phyloP scores from a whole-genome alignment of 2,113 vertebrate species.

The Redunca redunca region DNA sequence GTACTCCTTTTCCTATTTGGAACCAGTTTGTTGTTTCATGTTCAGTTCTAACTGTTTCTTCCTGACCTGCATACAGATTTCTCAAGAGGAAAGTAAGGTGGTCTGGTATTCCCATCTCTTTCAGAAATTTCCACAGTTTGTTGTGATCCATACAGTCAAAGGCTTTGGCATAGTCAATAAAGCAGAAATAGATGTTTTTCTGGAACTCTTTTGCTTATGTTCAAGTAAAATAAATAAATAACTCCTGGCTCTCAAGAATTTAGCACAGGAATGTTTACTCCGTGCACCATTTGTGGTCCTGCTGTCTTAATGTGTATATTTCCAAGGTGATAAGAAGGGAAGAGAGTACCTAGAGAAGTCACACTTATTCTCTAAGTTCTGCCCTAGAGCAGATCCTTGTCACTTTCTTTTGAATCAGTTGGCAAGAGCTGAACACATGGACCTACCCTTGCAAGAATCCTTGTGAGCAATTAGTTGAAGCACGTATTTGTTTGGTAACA shows the following conservation, averaged over 20 bases:
- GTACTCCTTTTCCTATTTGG: background rate
- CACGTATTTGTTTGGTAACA: background rate
- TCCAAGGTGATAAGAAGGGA: background rate
- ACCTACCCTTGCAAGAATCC: background rate
- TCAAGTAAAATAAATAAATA: background rate
- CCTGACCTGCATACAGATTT: background rate
- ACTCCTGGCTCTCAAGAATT: background rate
- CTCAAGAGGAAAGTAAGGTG: background rate
- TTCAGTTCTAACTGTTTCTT: background rate
- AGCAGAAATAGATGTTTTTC: background rate
- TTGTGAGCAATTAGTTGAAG: background rate
- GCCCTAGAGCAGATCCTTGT: background rate
- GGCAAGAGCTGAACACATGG: background rate
- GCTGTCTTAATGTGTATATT: background rate
- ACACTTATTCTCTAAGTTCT: background rate
- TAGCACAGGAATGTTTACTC: background rate
- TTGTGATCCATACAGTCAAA: background rate
- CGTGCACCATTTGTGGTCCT: fast-evolving
- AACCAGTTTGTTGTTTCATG: background rate
- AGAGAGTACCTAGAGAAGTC: background rate
- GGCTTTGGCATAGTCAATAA: background rate
- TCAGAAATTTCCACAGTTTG: background rate
- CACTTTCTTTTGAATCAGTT: background rate
- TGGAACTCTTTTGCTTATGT: background rate
- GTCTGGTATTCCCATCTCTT: background rate